Conservation (phyloP, 2,113 vertebrate species). For the Apus apus region DNA sequence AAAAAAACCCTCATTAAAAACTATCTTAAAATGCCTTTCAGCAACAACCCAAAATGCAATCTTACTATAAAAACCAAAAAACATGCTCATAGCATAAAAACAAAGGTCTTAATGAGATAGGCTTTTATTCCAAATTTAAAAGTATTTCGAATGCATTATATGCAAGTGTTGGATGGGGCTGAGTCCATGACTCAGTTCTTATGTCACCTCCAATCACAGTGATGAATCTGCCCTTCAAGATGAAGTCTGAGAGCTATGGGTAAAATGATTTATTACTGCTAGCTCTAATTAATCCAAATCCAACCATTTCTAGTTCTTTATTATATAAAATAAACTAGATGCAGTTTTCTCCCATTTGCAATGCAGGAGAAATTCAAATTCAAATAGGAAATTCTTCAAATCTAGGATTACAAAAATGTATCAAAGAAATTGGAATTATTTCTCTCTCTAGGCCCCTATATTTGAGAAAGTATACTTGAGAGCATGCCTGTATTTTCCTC, state of each 20-base stretch:
- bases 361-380: background rate
- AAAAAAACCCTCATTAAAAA: background rate
- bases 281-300: background rate
- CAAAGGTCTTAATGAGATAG: background rate
- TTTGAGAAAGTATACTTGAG: background rate
- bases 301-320: background rate
- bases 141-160: constrained; percentile 39
- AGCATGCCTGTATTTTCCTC: accelerated
- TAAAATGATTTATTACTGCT: constrained; percentile 9
- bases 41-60: background rate
- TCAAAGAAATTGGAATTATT: background rate
- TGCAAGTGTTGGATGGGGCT: constrained; percentile 13
- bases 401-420: background rate
- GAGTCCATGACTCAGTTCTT: constrained; percentile 28
- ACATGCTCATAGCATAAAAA: background rate
- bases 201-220: constrained; percentile 37
- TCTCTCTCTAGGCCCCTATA: background rate
- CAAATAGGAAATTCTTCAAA: background rate
- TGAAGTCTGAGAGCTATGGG: background rate
- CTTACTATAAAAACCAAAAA: background rate
- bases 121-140: constrained; percentile 9
- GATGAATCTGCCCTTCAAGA: background rate
- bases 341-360: background rate
- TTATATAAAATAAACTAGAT: background rate
- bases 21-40: background rate